These are phyloP conservation scores for Oscheius sp. DNA, from an alignment of 1,140 invertebrate species.

Conservation along the genomic window DNA sequence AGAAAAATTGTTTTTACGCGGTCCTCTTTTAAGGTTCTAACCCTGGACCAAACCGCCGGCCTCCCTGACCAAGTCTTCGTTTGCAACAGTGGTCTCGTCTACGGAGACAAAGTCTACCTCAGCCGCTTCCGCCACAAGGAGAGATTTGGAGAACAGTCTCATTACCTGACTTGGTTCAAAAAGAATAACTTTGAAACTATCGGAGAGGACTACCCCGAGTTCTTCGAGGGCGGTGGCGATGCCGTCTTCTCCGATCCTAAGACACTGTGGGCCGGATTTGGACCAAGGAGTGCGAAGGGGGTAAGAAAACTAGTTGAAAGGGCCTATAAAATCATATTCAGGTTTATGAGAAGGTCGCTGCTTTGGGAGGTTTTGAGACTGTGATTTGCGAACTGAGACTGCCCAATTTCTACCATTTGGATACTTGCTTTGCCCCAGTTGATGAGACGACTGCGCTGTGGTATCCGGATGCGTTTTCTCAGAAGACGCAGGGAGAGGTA, in stretches of 20 bases:
- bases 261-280: constrained; percentile 59
- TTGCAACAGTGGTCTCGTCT: constrained; percentile 54
- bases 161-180: constrained; percentile 57
- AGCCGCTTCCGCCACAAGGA: constrained; percentile 57
- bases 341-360: constrained; percentile 49
- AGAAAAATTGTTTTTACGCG: no score
- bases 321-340: constrained; percentile 26
- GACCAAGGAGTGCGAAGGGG: constrained; percentile 46
- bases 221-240: constrained; percentile 59
- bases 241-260: constrained; percentile 54
- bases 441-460: constrained; percentile 51
- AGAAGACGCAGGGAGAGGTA: constrained; percentile 52
- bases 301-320: constrained; percentile 35
- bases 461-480: constrained; percentile 55
- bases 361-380: constrained; percentile 52
- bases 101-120: constrained; percentile 55
- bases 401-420: constrained; percentile 57
- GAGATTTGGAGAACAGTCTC: constrained; percentile 51
- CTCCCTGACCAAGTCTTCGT: constrained; percentile 60
- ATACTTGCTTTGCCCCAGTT: constrained; percentile 58
- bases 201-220: constrained; percentile 50
- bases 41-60: constrained; percentile 49
- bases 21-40: no score
- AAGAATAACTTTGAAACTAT: constrained; percentile 49
- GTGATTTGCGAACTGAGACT: constrained; percentile 53